These are phyloP conservation scores for Mizuhopecten yessoensis DNA, from an alignment of 1,140 invertebrate species.

Conservation along the genomic window DNA sequence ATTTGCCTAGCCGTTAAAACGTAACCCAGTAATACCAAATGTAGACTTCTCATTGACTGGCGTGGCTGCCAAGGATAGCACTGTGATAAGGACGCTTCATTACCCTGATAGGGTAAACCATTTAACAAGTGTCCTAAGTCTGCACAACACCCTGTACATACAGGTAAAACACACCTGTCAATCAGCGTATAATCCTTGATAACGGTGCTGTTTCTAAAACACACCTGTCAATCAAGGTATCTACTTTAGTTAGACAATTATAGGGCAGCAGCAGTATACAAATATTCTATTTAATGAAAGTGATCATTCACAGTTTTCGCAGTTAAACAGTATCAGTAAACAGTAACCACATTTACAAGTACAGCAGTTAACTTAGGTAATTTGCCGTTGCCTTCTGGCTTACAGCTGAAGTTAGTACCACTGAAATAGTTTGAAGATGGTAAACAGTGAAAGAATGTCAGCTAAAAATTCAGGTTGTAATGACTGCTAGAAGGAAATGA, in stretches of 20 bases:
- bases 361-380: too few species aligned
- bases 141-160: background rate
- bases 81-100: background rate
- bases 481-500: too few species aligned
- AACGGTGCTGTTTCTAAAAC: conserved; percentile 22
- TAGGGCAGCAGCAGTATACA: too few species aligned
- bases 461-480: too few species aligned
- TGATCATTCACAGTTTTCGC: too few species aligned
- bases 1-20: background rate
- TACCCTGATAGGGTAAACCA: background rate
- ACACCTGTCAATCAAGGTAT: background rate
- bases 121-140: background rate
- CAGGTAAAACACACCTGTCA: background rate
- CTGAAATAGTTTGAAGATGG: too few species aligned
- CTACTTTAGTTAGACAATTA: background rate
- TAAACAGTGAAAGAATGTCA: too few species aligned
- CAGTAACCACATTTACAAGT: too few species aligned
- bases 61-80: background rate
- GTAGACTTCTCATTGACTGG: conserved; percentile 5
- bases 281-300: too few species aligned
- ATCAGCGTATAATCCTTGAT: background rate
- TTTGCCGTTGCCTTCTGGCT: too few species aligned
- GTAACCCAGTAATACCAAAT: background rate
- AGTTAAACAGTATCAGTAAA: too few species aligned
- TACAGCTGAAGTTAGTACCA: too few species aligned